phyloP scores from a whole-genome alignment of 2,888 invertebrate species.

The Tachystola acroxantha region DNA sequence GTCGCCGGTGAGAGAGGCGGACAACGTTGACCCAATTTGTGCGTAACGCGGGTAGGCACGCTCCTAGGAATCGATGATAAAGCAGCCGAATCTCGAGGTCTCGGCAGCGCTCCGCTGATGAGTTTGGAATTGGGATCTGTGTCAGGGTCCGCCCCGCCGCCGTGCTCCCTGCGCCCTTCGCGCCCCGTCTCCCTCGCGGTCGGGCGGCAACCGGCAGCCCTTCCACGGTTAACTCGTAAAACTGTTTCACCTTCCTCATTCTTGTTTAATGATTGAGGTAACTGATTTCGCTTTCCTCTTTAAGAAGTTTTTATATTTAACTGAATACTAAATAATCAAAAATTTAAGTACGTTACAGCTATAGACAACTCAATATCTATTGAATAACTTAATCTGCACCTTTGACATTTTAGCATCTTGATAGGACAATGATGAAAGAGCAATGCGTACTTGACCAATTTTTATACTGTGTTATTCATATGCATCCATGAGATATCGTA shows the following conservation, averaged over 20 bases:
- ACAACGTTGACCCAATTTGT: constrained; percentile 71
- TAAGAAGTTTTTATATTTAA: background rate
- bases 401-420: constrained; percentile 20
- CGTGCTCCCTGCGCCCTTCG: constrained; percentile 55
- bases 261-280: constrained; percentile 52
- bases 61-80: constrained; percentile 69
- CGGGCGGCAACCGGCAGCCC: constrained; percentile 45
- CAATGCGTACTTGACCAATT: constrained; percentile 32
- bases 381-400: no score
- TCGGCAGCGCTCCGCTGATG: constrained; percentile 62
- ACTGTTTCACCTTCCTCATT: constrained; percentile 54
- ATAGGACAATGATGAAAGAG: constrained; percentile 21
- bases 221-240: constrained; percentile 58
- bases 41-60: constrained; percentile 50
- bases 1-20: constrained; percentile 36
- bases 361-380: no score
- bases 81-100: constrained; percentile 69
- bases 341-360: no score
- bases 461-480: constrained; percentile 24
- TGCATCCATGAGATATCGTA: constrained; percentile 16
- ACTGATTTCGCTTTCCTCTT: constrained; percentile 20
- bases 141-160: constrained; percentile 69
- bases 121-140: constrained; percentile 69
- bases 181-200: constrained; percentile 31
- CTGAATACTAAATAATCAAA: no score